These are phyloP conservation scores for Panopea generosa DNA, from an alignment of 2,888 invertebrate genomes.

Conservation along the genomic window DNA sequence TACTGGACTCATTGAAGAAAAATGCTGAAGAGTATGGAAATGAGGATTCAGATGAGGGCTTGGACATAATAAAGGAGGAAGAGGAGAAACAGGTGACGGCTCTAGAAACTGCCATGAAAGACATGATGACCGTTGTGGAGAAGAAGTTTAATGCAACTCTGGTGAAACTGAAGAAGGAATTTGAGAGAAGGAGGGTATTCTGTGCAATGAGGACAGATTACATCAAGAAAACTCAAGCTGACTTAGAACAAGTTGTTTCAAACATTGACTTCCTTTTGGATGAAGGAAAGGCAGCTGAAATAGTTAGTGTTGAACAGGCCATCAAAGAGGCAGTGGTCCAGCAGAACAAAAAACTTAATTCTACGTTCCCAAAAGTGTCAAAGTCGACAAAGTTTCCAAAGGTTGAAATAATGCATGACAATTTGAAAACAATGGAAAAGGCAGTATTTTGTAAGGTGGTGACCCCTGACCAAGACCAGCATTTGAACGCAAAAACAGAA, in stretches of 20 bases:
- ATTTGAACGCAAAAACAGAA: too few relatives aligned
- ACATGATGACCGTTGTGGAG: conserved; percentile 27
- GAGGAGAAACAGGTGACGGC: conserved; percentile 29
- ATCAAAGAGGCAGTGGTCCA: neutral
- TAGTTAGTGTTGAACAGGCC: conserved; percentile 20
- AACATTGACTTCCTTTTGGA: conserved; percentile 29
- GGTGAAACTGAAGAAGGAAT: conserved; percentile 18
- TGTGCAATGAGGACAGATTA: conserved; percentile 10
- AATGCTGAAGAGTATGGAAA: conserved; percentile 8
- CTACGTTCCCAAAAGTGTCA: conserved; percentile 5
- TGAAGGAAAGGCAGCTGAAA: conserved; percentile 34
- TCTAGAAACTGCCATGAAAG: conserved; percentile 21
- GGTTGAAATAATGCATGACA: neutral
- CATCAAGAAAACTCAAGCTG: conserved; percentile 6
- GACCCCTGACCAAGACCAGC: too few relatives aligned
- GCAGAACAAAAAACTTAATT: neutral
- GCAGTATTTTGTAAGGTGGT: conserved; percentile 2
- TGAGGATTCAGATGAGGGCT: conserved; percentile 19
- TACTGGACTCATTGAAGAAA: neutral
- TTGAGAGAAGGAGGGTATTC: conserved; percentile 14
- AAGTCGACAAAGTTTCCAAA: conserved; percentile 5
- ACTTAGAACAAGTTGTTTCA: neutral
- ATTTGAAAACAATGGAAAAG: neutral
- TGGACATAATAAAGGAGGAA: conserved; percentile 10
- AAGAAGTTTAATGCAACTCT: conserved; percentile 31